Conservation (phyloP, 2,888 invertebrate genomes). For the Drosophila acutilabella region DNA sequence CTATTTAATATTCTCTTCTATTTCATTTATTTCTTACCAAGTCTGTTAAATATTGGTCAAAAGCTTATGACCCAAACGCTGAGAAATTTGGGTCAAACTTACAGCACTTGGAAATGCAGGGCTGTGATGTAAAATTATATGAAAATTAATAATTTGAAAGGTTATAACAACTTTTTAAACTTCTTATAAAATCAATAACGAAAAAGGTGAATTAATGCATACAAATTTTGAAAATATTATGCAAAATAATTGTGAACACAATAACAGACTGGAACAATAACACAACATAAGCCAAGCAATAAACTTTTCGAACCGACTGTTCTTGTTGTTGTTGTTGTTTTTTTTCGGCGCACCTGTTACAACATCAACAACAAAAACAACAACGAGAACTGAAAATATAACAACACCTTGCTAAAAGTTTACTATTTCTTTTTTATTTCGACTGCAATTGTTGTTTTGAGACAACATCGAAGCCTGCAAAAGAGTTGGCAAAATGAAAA, state of each 20-base stretch:
- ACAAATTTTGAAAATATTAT: constrained; percentile 27
- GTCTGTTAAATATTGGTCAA: constrained; percentile 38
- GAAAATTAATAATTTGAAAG: constrained; percentile 17
- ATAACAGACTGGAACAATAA: constrained; percentile 14
- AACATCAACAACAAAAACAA: constrained; percentile 29
- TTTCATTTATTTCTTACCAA: constrained; percentile 17
- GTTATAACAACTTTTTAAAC: constrained; percentile 14
- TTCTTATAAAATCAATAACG: constrained; percentile 41
- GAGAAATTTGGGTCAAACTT: constrained; percentile 37
- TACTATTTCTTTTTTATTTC: constrained; percentile 29
- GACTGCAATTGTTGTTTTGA: constrained; percentile 42
- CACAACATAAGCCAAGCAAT: constrained; percentile 56
- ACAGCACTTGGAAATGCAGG: background rate
- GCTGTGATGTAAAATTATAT: background rate
- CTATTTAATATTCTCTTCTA: constrained; percentile 6
- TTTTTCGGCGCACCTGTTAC: constrained; percentile 58
- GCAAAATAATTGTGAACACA: constrained; percentile 43
- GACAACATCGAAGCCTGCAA: constrained; percentile 16
- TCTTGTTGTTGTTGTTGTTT: constrained; percentile 41
- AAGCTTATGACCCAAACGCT: constrained; percentile 44
- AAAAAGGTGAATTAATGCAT: constrained; percentile 38
- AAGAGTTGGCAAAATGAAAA: constrained; percentile 15
- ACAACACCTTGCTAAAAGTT: constrained; percentile 64
- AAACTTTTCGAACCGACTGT: constrained; percentile 66
- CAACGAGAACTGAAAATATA: constrained; percentile 27